These are phyloP conservation scores for Onychostoma macrolepis DNA, from an alignment of 2,113 vertebrate genomes.

Conservation along the genomic window DNA sequence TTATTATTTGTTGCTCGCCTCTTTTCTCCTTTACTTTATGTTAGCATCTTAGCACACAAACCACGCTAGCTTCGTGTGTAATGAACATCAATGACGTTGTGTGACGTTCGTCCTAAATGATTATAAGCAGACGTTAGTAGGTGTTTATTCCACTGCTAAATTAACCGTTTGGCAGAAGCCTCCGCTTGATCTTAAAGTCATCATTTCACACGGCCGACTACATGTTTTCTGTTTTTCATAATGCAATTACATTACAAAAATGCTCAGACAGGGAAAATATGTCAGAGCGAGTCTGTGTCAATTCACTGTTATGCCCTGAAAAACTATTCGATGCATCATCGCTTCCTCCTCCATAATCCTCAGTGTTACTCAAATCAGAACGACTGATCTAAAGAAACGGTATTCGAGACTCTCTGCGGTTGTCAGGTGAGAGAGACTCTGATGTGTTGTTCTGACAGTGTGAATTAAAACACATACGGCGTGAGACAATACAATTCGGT, in stretches of 20 bases:
- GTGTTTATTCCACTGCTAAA: not conserved
- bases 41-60: not conserved
- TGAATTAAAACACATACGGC: not conserved
- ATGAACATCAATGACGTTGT: not conserved
- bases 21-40: not conserved
- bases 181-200: not conserved
- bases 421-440: constrained; percentile 4
- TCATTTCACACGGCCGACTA: not conserved
- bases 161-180: not conserved
- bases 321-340: not conserved
- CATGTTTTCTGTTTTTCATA: not conserved
- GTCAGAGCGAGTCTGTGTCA: constrained; percentile 12
- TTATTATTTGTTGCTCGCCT: not conserved
- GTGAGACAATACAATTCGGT: not conserved
- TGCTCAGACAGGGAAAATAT: not conserved
- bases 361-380: not conserved
- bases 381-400: not conserved
- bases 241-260: not conserved
- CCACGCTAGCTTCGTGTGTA: not conserved
- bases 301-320: not conserved
- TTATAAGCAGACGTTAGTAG: not conserved
- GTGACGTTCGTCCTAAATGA: not conserved
- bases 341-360: not conserved
- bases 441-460: constrained; percentile 18
- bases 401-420: not conserved